Evolutionary conservation across 2,113 vertebrate species (phyloP).

Genomic region (Tupaia tana): DNA sequence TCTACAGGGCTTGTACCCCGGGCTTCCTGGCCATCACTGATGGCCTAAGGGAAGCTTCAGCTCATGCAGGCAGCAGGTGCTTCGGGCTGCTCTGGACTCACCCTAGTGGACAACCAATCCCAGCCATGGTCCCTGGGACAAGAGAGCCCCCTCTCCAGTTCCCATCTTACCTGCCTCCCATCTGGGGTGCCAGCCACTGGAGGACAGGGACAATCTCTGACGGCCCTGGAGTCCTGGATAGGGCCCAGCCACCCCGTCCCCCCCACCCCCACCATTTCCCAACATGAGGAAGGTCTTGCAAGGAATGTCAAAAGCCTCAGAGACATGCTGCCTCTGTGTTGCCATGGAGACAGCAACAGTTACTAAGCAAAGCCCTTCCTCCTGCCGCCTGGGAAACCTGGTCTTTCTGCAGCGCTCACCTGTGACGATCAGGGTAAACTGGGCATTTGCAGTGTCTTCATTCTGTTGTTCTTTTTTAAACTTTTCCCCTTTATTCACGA

Average conservation of each 20-base stretch:
- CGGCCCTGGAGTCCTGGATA: not conserved
- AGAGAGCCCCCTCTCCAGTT: not conserved
- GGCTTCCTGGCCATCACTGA: not conserved
- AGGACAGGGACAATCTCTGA: not conserved
- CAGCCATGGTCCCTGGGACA: not conserved
- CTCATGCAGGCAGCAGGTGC: not conserved
- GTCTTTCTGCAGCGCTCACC: constrained; percentile 44
- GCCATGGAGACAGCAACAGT: constrained; percentile 77
- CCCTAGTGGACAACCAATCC: not conserved
- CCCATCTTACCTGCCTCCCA: not conserved
- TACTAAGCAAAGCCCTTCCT: constrained; percentile 69
- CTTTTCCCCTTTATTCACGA: too few species aligned
- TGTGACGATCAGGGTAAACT: constrained; percentile 29
- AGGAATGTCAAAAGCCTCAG: constrained; percentile 57
- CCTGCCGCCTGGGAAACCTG: constrained; percentile 66
- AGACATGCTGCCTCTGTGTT: constrained; percentile 70
- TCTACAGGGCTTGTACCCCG: not conserved
- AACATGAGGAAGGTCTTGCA: constrained; percentile 51
- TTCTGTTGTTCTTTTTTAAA: not conserved
- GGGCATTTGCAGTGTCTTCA: not conserved
- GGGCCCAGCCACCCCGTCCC: not conserved
- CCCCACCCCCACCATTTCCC: not conserved
- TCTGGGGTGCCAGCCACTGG: not conserved
- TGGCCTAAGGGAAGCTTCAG: not conserved
- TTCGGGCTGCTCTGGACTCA: too few species aligned